Evolutionary conservation across 2,113 vertebrate species (phyloP).

Genomic region (Gracilinanus agilis): DNA sequence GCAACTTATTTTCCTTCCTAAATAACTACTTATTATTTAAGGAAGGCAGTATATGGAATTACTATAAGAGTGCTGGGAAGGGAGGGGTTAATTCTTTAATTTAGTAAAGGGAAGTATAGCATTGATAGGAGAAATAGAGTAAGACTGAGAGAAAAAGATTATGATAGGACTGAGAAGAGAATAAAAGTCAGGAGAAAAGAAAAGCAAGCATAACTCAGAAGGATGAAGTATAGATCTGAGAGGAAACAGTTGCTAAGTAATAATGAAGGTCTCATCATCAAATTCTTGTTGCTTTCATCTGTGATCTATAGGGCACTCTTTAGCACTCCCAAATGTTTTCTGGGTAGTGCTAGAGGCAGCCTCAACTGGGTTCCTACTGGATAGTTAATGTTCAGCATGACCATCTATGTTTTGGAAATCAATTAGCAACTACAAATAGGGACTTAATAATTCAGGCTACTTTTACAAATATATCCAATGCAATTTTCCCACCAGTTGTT

Average conservation of each 20-base stretch:
- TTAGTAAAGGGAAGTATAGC: not conserved
- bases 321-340: not conserved
- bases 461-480: not conserved
- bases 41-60: not conserved
- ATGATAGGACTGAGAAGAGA: not conserved
- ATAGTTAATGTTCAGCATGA: not conserved
- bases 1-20: not conserved
- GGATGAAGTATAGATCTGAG: not conserved
- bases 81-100: not conserved
- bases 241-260: not conserved
- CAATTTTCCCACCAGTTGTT: not conserved
- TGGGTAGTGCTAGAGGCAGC: not conserved
- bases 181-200: not conserved
- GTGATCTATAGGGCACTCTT: not conserved
- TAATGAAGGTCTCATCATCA: not conserved
- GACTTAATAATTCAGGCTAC: not conserved
- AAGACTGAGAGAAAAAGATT: not conserved
- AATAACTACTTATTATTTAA: not conserved
- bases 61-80: not conserved
- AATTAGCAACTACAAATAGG: not conserved
- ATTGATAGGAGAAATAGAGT: not conserved
- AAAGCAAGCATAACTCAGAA: not conserved
- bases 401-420: not conserved
- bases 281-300: not conserved
- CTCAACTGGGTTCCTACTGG: not conserved